Evolutionary conservation across 2,797 vertebrate species (phyloP).

Genomic region (Manis pentadactyla): DNA sequence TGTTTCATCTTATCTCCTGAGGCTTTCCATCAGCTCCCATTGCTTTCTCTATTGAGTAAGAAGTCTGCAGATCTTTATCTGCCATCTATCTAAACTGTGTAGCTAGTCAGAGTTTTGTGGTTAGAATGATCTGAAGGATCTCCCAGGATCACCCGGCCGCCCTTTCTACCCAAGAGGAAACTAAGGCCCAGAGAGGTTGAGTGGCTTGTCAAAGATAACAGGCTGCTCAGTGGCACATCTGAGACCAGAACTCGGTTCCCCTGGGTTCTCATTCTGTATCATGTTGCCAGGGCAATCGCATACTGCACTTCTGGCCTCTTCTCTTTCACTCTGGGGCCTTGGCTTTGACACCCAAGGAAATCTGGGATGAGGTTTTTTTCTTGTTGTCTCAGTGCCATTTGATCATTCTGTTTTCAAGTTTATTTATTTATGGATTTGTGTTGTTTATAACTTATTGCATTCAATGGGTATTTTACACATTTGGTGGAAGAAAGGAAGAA

Average conservation of each 20-base stretch:
- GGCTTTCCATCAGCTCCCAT: constrained; percentile 20
- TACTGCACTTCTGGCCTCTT: not conserved
- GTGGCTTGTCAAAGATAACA: not conserved
- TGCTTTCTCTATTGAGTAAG: constrained; percentile 60
- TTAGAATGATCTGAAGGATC: not conserved
- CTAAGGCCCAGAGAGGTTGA: not conserved
- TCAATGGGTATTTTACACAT: not conserved
- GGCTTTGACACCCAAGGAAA: constrained; percentile 6
- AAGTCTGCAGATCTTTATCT: not conserved
- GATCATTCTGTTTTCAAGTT: not conserved
- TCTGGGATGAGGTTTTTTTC: not conserved
- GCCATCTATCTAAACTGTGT: constrained; percentile 40
- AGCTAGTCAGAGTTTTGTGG: constrained; percentile 2
- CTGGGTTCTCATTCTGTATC: not conserved
- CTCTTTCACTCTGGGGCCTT: not conserved
- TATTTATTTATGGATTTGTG: constrained; percentile 19
- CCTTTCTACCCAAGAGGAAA: not conserved
- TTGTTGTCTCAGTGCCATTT: not conserved
- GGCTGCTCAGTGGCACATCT: not conserved
- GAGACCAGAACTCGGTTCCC: not conserved
- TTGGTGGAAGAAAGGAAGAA: not conserved
- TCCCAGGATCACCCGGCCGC: not conserved
- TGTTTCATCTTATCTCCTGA: constrained; percentile 54
- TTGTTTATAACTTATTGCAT: not conserved
- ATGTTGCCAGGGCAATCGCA: not conserved